Evolutionary conservation across 2,888 invertebrate genomes (phyloP).

Genomic region (Drosophila prostipennis): DNA sequence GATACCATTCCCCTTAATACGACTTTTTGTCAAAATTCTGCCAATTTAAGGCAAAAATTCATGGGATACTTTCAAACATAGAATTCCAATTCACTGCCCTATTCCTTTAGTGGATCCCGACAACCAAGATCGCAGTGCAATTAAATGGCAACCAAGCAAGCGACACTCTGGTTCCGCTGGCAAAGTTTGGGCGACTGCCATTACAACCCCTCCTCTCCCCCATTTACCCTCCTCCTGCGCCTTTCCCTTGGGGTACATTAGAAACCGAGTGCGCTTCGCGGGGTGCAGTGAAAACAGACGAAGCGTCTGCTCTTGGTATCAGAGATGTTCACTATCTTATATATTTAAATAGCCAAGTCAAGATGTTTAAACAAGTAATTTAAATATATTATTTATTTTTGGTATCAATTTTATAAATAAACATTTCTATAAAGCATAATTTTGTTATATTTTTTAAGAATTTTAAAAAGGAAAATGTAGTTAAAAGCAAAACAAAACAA

Average conservation of each 20-base stretch:
- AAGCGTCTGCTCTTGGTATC: slow-evolving; percentile 48
- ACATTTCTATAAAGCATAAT: too few relatives aligned
- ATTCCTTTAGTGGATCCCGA: too few relatives aligned
- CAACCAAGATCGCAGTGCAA: slow-evolving; percentile 24
- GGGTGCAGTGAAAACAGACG: slow-evolving; percentile 58
- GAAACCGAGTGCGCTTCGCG: slow-evolving; percentile 46
- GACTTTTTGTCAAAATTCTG: too few relatives aligned
- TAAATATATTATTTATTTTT: too few relatives aligned
- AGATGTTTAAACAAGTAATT: too few relatives aligned
- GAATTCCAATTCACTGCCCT: neutral
- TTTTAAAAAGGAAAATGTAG: too few relatives aligned
- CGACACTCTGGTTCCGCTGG: slow-evolving; percentile 38
- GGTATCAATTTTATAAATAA: too few relatives aligned
- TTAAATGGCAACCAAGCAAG: slow-evolving; percentile 53
- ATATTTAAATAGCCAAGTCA: too few relatives aligned
- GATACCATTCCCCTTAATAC: too few relatives aligned
- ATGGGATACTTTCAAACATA: slow-evolving; percentile 4
- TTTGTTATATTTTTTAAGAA: too few relatives aligned
- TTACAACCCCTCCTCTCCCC: neutral
- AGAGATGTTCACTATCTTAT: neutral
- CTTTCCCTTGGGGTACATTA: slow-evolving; percentile 18
- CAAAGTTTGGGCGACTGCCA: slow-evolving; percentile 23
- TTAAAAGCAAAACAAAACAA: too few relatives aligned
- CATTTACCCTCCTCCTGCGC: neutral
- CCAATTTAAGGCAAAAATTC: too few relatives aligned